Evolutionary conservation across 2,888 invertebrate genomes (phyloP), one percentile per base, ranked within the genome.

Genomic region (Idaea straminata): DNA sequence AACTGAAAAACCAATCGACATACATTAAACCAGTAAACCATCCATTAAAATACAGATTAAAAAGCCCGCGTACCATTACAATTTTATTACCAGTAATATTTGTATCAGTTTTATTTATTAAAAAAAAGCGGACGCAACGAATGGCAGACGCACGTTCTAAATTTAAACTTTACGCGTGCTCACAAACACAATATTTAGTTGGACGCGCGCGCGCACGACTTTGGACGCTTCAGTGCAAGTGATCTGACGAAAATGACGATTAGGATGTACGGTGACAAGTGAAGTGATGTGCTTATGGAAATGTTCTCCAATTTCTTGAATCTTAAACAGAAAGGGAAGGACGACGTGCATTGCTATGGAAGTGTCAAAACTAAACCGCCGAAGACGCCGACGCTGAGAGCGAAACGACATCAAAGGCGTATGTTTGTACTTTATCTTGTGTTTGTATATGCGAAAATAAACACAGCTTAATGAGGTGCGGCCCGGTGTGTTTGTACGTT

Each of bases 291-390:
- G 80, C 78, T 77, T 75, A 67, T 70, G 71, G 69, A 73, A 74
- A 94, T 94, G 94, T 94, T 94, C 76, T 89, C 93, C 63, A 93
- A 93, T 72, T 94, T 94, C 80, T 80, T 94, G 72, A 87, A 89
- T 72, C 81, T 94, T 72, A 90, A 94, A 74, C 81, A 83, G 72
- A 88, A 87, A 74, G 81, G 83, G 61, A 92, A 93, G 75, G 92
- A 93, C 58, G 93, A 92, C 74, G 80, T 93, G 59, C 88, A 93
- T 67, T 93, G 92, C 79, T 90, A 92, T 73, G 85, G 85, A 66
- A 87, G 87, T 72, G 91, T 93, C 58, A 91, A 92, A 77, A 91
- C 89, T 65, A 94, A 94, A 79, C 94, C 94, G 47, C 94, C 94
- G 15, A 94, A 93, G 81, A 94, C 94, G 59, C 94, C 94, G 62